phyloP scores from a whole-genome alignment of 23 tunicate genomes.

The Phallusia fumigata region DNA sequence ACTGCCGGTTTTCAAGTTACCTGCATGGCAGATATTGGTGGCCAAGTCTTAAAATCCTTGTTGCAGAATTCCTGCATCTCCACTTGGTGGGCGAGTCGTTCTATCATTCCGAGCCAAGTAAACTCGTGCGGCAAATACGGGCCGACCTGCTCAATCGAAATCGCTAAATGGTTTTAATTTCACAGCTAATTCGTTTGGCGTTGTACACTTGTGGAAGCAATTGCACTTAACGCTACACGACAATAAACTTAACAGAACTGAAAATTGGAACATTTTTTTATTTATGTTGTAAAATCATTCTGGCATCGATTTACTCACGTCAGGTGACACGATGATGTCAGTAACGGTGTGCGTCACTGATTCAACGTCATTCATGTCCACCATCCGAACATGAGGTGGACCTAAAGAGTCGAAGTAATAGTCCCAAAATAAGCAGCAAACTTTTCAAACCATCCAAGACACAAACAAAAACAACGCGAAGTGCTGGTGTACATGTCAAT shows the following conservation, averaged over 20 bases:
- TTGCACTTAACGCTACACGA: too few relatives aligned
- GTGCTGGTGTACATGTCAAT: too few relatives aligned
- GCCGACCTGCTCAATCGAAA: slow-evolving; percentile 37
- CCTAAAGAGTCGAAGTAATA: slow-evolving; percentile 28
- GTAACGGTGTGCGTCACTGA: slow-evolving; percentile 32
- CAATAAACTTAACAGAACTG: too few relatives aligned
- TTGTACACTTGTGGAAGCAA: too few relatives aligned
- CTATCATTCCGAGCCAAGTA: slow-evolving; percentile 81
- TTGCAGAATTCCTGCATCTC: slow-evolving; percentile 87
- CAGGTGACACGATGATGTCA: slow-evolving; percentile 35
- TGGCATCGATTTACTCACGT: slow-evolving; percentile 40
- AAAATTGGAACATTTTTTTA: too few relatives aligned
- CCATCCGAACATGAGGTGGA: slow-evolving; percentile 60
- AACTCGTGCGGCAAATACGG: slow-evolving; percentile 80
- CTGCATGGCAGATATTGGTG: slow-evolving; percentile 73
- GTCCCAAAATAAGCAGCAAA: too few relatives aligned
- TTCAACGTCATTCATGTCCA: slow-evolving; percentile 54
- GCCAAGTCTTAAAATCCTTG: slow-evolving; percentile 45
- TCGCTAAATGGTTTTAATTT: background rate
- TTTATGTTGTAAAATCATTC: too few relatives aligned
- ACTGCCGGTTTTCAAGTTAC: slow-evolving; percentile 17
- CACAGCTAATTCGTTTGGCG: too few relatives aligned
- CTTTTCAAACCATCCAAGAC: too few relatives aligned
- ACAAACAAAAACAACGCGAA: too few relatives aligned
- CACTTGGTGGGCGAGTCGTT: slow-evolving; percentile 51